These are phyloP conservation scores for Calephelis nemesis DNA, from an alignment of 1,140 invertebrate species.

Conservation along the genomic window DNA sequence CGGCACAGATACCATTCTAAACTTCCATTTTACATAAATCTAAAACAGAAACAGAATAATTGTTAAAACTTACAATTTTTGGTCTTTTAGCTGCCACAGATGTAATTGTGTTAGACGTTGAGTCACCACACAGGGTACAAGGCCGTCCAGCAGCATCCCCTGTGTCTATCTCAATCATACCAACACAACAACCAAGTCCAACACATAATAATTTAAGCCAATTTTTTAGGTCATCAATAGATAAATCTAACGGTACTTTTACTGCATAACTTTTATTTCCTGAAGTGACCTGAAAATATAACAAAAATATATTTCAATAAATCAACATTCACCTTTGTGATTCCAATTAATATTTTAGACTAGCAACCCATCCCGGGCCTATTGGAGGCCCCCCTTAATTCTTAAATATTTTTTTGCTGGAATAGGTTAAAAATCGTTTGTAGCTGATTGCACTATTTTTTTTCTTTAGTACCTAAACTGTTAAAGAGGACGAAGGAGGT, in stretches of 20 bases:
- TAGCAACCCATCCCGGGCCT: too few relatives aligned
- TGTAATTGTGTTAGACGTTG: conserved; percentile 60
- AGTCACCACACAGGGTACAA: conserved; percentile 66
- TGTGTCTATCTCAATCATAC: conserved; percentile 67
- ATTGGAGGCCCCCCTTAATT: too few relatives aligned
- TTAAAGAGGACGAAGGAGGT: too few relatives aligned
- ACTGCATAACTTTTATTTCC: conserved; percentile 66
- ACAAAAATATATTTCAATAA: too few relatives aligned
- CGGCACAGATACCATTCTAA: too few relatives aligned
- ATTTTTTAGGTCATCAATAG: conserved; percentile 63
- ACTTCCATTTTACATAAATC: not conserved
- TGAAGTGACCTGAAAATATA: conserved; percentile 57
- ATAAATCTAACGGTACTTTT: conserved; percentile 70
- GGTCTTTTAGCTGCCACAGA: conserved; percentile 55
- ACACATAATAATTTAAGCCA: conserved; percentile 69
- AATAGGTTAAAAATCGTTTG: too few relatives aligned
- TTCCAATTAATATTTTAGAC: too few relatives aligned
- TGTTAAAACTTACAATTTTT: conserved; percentile 49
- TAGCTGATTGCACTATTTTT: too few relatives aligned
- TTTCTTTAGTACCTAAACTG: too few relatives aligned
- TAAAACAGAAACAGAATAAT: not conserved
- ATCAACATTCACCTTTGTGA: too few relatives aligned
- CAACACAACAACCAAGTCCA: conserved; percentile 65
- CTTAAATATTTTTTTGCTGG: too few relatives aligned
- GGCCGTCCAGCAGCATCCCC: conserved; percentile 61